phyloP scores from a whole-genome alignment of 1,140 invertebrate species.

The Drosophila sturtevanti region DNA sequence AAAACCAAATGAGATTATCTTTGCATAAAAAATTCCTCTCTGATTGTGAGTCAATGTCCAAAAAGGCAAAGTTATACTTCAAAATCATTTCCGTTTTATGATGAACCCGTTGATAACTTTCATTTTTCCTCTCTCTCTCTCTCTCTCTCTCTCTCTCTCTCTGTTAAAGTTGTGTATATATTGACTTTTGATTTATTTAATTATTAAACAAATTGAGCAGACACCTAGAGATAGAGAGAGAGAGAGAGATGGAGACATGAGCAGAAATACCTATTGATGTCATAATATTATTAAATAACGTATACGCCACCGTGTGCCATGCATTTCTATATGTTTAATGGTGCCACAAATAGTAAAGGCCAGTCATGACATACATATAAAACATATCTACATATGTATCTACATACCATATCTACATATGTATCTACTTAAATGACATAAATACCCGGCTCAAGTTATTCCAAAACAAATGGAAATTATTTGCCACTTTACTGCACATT shows the following conservation, averaged over 20 bases:
- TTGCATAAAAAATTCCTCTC: not conserved
- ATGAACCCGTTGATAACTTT: constrained; percentile 47
- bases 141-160: too few relatives aligned
- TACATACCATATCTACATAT: constrained; percentile 34
- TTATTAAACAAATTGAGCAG: constrained; percentile 53
- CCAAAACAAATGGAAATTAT: constrained; percentile 68
- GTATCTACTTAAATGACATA: constrained; percentile 45
- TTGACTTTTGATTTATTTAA: constrained; percentile 54
- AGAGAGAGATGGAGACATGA: constrained; percentile 3
- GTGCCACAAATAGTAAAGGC: constrained; percentile 45
- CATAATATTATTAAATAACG: constrained; percentile 77
- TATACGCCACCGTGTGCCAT: constrained; percentile 59
- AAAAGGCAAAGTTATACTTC: not conserved
- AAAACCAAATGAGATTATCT: not conserved
- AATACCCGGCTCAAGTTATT: constrained; percentile 38
- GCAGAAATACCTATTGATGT: constrained; percentile 57
- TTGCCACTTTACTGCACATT: constrained; percentile 3
- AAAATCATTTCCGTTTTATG: constrained; percentile 3
- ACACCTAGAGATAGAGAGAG: constrained; percentile 35
- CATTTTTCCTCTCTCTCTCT: constrained; percentile 52
- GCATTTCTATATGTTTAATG: constrained; percentile 73
- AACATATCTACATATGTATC: constrained; percentile 29
- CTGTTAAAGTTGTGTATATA: too few relatives aligned
- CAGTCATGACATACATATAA: constrained; percentile 58
- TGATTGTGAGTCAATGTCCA: not conserved